Percentiles rank a stretch among this genome's conserved stretches.
phyloP scores from a whole-genome alignment of 2,797 vertebrate genomes.

The Coreius guichenoti region DNA sequence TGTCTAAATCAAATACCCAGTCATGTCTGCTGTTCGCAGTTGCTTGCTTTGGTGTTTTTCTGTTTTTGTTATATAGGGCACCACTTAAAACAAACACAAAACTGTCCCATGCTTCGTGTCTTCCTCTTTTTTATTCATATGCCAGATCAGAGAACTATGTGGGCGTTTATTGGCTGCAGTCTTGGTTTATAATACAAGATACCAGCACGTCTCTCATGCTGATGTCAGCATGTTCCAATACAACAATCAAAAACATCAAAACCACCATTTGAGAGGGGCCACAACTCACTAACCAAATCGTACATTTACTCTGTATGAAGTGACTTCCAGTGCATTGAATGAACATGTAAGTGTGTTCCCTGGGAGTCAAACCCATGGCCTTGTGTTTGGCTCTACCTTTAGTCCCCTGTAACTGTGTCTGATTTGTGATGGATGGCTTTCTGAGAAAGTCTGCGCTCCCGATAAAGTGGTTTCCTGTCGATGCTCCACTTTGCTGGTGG shows the following conservation, averaged over 20 bases:
- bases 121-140: not conserved
- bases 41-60: not conserved
- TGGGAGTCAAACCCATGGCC: not conserved
- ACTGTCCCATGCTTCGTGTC: not conserved
- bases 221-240: constrained; percentile 5
- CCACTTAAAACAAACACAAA: constrained; percentile 7
- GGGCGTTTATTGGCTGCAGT: constrained; percentile 10
- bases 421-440: constrained; percentile 48
- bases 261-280: constrained; percentile 1
- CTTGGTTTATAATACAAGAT: constrained; percentile 8
- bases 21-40: not conserved
- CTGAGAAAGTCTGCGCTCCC: constrained; percentile 65
- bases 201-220: not conserved
- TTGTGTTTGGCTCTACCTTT: not conserved
- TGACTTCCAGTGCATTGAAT: not conserved
- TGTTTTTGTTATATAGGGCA: not conserved
- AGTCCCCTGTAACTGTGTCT: constrained; percentile 45
- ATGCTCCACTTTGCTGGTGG: constrained; percentile 70
- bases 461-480: constrained; percentile 81
- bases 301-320: not conserved
- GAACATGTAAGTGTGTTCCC: not conserved
- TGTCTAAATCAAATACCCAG: not conserved
- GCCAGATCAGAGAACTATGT: constrained; percentile 6
- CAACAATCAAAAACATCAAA: constrained; percentile 6
- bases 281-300: no score